phyloP scores from a whole-genome alignment of 2,113 vertebrate genomes.

The Blennius ocellaris region DNA sequence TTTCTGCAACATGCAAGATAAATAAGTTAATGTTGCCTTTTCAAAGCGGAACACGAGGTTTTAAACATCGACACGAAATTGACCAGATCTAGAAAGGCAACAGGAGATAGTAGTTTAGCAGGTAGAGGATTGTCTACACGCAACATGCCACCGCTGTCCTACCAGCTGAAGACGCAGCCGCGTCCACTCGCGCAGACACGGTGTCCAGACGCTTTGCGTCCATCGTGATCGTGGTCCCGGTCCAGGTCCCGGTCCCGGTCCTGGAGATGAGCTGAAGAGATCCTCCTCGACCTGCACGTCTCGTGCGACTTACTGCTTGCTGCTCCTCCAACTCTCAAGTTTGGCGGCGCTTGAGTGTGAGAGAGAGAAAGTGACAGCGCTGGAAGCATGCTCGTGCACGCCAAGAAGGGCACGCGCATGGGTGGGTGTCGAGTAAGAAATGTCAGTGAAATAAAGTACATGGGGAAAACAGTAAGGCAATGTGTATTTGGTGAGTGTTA shows the following conservation, averaged over 20 bases:
- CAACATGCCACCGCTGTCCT: constrained; percentile 78
- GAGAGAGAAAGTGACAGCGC: neutral
- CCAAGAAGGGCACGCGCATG: constrained; percentile 36
- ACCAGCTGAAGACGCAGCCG: constrained; percentile 88
- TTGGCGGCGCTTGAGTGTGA: constrained; percentile 17
- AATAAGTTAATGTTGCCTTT: constrained; percentile 35
- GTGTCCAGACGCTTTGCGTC: constrained; percentile 85
- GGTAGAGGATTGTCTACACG: too few species aligned
- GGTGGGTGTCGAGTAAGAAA: neutral
- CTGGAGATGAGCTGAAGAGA: too few species aligned
- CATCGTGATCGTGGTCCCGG: constrained; percentile 71
- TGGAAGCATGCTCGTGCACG: constrained; percentile 8
- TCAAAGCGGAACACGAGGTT: neutral
- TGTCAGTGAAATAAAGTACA: neutral
- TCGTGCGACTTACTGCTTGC: constrained; percentile 48
- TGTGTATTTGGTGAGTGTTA: too few species aligned
- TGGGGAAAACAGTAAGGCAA: too few species aligned
- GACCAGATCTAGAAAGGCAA: too few species aligned
- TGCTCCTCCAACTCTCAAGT: constrained; percentile 56
- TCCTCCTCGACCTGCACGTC: neutral
- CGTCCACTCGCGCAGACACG: constrained; percentile 89
- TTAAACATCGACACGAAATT: neutral
- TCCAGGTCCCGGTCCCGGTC: too few species aligned
- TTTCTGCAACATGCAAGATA: constrained; percentile 28
- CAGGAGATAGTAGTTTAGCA: too few species aligned